Evolutionary conservation across 2,113 vertebrate species (phyloP), one percentile per base, ranked within the genome.

Genomic region (Microcebus griseorufus): DNA sequence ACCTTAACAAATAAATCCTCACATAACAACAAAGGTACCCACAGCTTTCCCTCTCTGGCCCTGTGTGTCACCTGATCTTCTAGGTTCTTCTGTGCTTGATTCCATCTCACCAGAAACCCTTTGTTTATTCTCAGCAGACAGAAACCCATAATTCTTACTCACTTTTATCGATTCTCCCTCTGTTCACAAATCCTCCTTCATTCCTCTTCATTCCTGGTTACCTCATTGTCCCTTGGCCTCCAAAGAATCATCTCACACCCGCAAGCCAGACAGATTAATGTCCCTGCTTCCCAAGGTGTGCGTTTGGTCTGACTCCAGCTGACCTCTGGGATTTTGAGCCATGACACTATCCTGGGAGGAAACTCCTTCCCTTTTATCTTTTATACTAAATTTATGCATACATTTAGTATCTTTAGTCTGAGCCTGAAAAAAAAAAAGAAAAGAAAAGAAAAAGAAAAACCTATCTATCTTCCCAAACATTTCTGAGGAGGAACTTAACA

Each of bases 221-320:
- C 93, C 92, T 96, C 96, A 97, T 93, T 97, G 96, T 97, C 89
- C 93, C 89, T 85, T 1, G 1, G 75, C 72, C 95, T 95, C 93
- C 76, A 58, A 96, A 95, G 94, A 98, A 93, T 98, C 95, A 94
- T 93, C 87, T 98, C 95, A 98, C 94, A 97, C 96, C 89, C 67
- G 0, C 79, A 88, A 95, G 53, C 94, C 93, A 98, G 97, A 97
- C 97, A 97, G 96, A 97, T 97, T 97, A 97, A 97, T 90, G 91
- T 87, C 83, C 89, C 82, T 53, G 7, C 85, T 92, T 96, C 93
- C 87, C 97, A 95, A 97, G 96, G 95, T 97, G 83, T 96, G 64
- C 88, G 70, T 95, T 96, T 97, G 97, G 97, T 97, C 93, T 95
- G 87, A 96, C 65, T 96, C 95, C 80, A 95, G 88, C 20, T 94